A percentile compares a stretch with the other conserved stretches of the same genome.
phyloP scores from a whole-genome alignment of 2,797 vertebrate species.

The Silurus aristotelis region DNA sequence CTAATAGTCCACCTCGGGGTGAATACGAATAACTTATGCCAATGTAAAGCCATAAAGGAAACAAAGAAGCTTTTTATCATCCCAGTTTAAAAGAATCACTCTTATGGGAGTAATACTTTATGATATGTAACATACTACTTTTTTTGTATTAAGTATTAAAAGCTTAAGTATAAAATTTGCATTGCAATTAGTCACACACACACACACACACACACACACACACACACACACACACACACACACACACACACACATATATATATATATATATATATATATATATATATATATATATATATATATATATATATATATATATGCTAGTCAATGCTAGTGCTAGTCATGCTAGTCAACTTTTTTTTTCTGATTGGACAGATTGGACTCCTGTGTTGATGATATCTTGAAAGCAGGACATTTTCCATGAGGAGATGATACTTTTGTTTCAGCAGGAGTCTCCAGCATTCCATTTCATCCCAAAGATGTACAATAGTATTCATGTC shows the following conservation, averaged over 20 bases:
- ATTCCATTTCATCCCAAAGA: neutral
- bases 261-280: too few species aligned
- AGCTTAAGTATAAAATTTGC: neutral
- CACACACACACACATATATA: too few species aligned
- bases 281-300: too few species aligned
- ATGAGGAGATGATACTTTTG: neutral
- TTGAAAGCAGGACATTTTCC: neutral
- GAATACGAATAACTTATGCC: neutral
- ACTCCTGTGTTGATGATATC: neutral
- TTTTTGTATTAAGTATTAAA: too few species aligned
- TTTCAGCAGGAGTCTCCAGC: neutral
- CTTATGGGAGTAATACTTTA: neutral
- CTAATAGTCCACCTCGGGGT: slow-evolving; percentile 2
- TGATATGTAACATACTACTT: neutral
- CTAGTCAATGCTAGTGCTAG: too few species aligned
- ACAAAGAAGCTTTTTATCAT: neutral
- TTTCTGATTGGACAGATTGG: neutral
- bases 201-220: too few species aligned
- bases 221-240: too few species aligned
- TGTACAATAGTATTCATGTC: too few species aligned
- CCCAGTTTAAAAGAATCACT: neutral
- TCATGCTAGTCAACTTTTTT: neutral
- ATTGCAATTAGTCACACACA: neutral
- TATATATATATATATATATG: too few species aligned
- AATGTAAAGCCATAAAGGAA: neutral